phyloP scores from a whole-genome alignment of 1,140 invertebrate genomes.

The Aplysia californica region DNA sequence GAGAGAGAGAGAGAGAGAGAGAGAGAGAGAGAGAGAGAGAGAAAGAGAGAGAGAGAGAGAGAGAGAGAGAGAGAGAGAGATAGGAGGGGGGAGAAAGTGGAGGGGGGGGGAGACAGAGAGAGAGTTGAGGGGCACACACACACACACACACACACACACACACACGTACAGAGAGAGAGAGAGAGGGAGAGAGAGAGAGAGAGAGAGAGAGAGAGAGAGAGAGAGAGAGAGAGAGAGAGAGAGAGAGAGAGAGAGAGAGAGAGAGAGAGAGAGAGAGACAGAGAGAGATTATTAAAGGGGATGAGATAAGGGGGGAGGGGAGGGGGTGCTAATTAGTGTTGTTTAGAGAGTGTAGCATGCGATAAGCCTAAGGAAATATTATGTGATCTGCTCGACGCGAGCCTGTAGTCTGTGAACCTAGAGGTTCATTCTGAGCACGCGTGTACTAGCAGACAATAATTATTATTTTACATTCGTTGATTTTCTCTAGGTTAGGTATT shows the following conservation, averaged over 20 bases:
- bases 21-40: not conserved
- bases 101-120: not conserved
- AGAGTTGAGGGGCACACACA: conserved; percentile 6
- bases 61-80: not conserved
- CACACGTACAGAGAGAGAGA: not conserved
- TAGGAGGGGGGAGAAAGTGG: no score
- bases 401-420: no score
- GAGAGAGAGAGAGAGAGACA: not conserved
- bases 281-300: no score
- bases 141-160: conserved; percentile 1
- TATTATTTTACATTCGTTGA: no score
- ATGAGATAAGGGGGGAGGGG: no score
- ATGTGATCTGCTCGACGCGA: no score
- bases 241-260: conserved; percentile 27
- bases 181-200: not conserved
- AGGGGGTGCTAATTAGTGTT: no score
- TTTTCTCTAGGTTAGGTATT: no score
- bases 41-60: not conserved
- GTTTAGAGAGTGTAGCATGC: no score
- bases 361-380: no score
- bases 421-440: no score
- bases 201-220: not conserved
- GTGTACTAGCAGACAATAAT: no score
- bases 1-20: not conserved
- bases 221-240: conserved; percentile 24